Base-by-base conservation (phyloP, 2,113 vertebrate genomes). In the Sorex araneus region DNA sequence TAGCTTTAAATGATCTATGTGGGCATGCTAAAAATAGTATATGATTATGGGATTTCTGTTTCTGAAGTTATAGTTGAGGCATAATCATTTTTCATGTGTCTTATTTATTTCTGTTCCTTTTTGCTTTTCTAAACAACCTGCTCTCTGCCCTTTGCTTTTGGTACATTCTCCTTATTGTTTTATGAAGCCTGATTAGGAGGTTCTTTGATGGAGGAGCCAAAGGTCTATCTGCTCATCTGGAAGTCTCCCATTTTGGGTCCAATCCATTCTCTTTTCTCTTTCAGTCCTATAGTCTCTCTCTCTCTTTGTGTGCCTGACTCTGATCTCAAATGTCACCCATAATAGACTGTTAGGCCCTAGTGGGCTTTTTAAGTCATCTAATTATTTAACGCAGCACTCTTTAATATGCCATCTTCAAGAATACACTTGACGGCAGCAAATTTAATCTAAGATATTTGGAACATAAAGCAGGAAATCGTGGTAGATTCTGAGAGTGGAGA, bases 61-160 rank as follows among this genome's bases (percentile, higher is more conserved):
- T 3, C 25, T 94, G 50, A 66, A 87, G 50, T 70, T 85, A 76
- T 70, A 34, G 50, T n/a, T 66, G 73, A 95, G 45, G 47, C n/a
- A 34, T 86, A 79, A 54, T 1, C 50, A n/a, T 73, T 34, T 60
- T 94, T 45, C 64, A 47, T 27, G 34, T 36, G 76, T 30, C 66
- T 25, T 64, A 36, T 60, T 0, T 21, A 54, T 13, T 12, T 93
- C 2, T 88, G 4, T 11, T 91, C 6, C 93, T 2, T 2, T 57
- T 81, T 63, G 43, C 60, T 77, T 91, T 66, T 75, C 64, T 74
- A 45, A 77, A 85, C 4, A 50, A 6, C 19, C 34, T 23, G 18
- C 23, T 21, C 2, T 45, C 71, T 78, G 34, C 50, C 21, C 45
- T 92, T 76, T 73, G 11, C 12, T 83, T 76, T 21, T 36, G n/a